A percentile compares a stretch with the other conserved stretches of the same genome.
phyloP scores from a whole-genome alignment of 2,797 vertebrate genomes.

The Remorina albescens region DNA sequence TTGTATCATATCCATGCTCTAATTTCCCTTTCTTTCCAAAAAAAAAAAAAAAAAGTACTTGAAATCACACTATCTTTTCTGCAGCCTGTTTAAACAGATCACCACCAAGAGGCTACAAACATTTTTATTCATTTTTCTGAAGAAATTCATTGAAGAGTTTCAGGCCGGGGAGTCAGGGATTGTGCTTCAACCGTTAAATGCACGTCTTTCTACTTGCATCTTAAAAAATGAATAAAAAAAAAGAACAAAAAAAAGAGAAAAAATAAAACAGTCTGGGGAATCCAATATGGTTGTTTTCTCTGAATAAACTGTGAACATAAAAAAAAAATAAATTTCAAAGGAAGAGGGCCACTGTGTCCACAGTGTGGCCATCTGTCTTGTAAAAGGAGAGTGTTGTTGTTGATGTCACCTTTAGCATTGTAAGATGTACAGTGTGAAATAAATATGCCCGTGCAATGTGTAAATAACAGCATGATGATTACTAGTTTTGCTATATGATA shows the following conservation, averaged over 20 bases:
- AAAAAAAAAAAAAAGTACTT: slow-evolving; percentile 67
- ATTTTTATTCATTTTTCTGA: slow-evolving; percentile 74
- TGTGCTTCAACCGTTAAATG: slow-evolving; percentile 84
- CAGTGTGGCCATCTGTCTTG: slow-evolving; percentile 86
- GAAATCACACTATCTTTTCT: slow-evolving; percentile 70
- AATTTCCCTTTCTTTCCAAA: slow-evolving; percentile 40
- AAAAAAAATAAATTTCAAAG: slow-evolving; percentile 80
- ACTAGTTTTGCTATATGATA: slow-evolving; percentile 97
- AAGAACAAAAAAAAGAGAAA: slow-evolving; percentile 70
- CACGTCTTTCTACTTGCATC: slow-evolving; percentile 91
- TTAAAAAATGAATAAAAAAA: slow-evolving; percentile 84
- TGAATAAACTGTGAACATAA: slow-evolving; percentile 86
- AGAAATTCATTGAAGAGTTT: slow-evolving; percentile 77
- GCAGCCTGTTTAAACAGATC: slow-evolving; percentile 70
- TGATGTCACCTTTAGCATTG: slow-evolving; percentile 90
- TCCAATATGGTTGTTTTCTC: slow-evolving; percentile 83
- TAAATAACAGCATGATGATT: slow-evolving; percentile 96
- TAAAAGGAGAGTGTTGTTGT: slow-evolving; percentile 88
- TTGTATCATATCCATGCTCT: slow-evolving; percentile 16
- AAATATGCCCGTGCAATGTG: slow-evolving; percentile 91
- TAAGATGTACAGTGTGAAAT: slow-evolving; percentile 91
- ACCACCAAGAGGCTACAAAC: slow-evolving; percentile 71
- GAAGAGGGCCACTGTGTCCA: slow-evolving; percentile 82
- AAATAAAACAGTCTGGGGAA: slow-evolving; percentile 83
- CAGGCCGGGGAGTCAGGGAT: slow-evolving; percentile 83